Evolutionary conservation across 64 coral and sea anemone genomes (phyloP), one percentile per base, ranked within the genome.

Genomic region (Porites lutea): DNA sequence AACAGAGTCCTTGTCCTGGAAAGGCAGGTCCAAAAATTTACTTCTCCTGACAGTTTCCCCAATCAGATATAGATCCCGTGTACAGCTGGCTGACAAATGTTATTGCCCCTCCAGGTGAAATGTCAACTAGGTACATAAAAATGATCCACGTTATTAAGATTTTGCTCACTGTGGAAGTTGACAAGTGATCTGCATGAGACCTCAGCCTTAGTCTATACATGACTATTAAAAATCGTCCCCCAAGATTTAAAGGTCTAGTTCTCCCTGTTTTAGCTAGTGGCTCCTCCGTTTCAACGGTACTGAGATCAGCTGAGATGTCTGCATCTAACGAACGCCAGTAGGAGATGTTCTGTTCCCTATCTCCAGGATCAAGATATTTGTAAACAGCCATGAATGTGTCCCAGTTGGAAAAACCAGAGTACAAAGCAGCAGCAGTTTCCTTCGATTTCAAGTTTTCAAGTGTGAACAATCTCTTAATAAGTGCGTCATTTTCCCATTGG

Each of bases 161-260:
- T 19, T 6, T 68, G 20, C 65, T 86, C 3, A 72, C 66, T 18
- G 83, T 86, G n/a, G 59, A 44, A 16, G 23, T 52, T 18, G 83
- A 86, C 3, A 85, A 19, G 45, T 85, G 82, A n/a, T 85, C 82
- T 69, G 65, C 82, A 68, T 85, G 82, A 44, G 68, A 85, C 5
- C 82, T 6, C 51, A 67, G 82, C 51, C 82, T 85, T 16, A 85
- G 37, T 69, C 82, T 85, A 15, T 60, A 85, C 82, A 85, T 48
- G 4, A 48, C 44, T 19, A 85, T 37, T 14, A 70, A 85, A 63
- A 48, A 85, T 65, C 82, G 14, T 85, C 82, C 44, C 8, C 61
- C 44, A 37, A 37, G 82, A 8, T 60, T 85, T 13, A 85, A n/a
- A 20, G 82, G 6, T 48, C 82, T 85, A 45, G 82, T 14, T 85